Evolutionary conservation across 2,113 vertebrate genomes (phyloP), one percentile per base, ranked within the genome.

Genomic region (Dicaeum eximium): DNA sequence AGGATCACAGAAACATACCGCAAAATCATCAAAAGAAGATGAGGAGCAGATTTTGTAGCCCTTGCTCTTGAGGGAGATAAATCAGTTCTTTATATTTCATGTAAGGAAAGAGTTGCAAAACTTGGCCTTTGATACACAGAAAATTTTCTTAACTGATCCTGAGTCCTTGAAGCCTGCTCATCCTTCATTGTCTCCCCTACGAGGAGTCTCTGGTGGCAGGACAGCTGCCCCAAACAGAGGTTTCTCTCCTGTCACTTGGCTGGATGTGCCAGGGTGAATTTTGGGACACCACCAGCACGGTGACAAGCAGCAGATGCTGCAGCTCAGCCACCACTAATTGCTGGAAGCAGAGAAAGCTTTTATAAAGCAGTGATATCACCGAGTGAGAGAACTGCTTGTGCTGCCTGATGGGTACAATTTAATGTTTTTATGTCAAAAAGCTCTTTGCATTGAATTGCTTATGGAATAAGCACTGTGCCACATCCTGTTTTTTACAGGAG

Each of bases 1-100:
- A 93, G 80, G 88, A 95, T 94, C 90, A 88, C 71, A 83, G 90
- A 37, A 94, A 95, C 93, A 93, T 78, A 93, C 94, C 94, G 1
- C 94, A 96, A 95, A 95, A 95, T 96, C 92, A 92, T 94, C 95
- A 88, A 86, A 95, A 95, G 95, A 95, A 97, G 95, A 97, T 90
- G 92, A 95, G 85, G 95, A 95, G 93, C 95, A 97, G 95, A 96
- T 92, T 96, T 78, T 93, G 85, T 93, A 93, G 90, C 85, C 92
- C 67, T 93, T 93, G 92, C 94, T 93, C 94, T 84, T 74, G 75
- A 86, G 75, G 80, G 85, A 96, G 75, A 95, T 95, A 94, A 96
- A 95, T 95, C 90, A 95, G n/a, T 92, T 47, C 62, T 92, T 95
- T 80, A 24, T 24, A 86, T 47, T 85, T 66, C 71, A 73, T 13